A percentile compares a stretch with the other conserved stretches of the same genome.
Conservation (phyloP, 1,140 invertebrate species). For the Cylas formicarius region DNA sequence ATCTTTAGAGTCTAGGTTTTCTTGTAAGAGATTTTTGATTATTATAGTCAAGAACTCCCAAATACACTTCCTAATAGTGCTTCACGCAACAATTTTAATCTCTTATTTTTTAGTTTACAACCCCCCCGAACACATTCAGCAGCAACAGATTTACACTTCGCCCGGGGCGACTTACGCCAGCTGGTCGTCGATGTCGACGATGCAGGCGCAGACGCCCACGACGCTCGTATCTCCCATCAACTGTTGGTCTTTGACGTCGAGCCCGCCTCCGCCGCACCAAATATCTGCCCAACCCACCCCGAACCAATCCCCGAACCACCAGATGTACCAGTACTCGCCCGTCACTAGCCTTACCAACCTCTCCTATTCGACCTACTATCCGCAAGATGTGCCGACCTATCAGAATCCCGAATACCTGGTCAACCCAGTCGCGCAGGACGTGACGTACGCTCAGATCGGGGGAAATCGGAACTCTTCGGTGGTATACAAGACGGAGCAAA, state of each 20-base stretch:
- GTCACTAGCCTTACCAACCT: slow-evolving; percentile 38
- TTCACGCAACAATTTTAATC: background rate
- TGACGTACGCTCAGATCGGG: slow-evolving; percentile 32
- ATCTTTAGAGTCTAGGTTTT: too few species aligned
- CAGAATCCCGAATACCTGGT: slow-evolving; percentile 36
- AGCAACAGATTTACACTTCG: slow-evolving; percentile 29
- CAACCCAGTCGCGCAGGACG: slow-evolving; percentile 28
- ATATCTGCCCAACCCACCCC: slow-evolving; percentile 34
- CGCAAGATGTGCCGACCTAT: slow-evolving; percentile 35
- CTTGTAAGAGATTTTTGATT: too few species aligned
- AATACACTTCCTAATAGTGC: background rate
- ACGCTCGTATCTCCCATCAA: slow-evolving; percentile 36
- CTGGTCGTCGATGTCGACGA: slow-evolving; percentile 32
- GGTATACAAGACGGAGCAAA: slow-evolving; percentile 29
- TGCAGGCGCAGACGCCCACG: slow-evolving; percentile 35
- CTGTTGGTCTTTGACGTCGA: slow-evolving; percentile 39
- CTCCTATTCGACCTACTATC: slow-evolving; percentile 39
- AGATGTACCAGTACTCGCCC: slow-evolving; percentile 37
- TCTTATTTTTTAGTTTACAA: slow-evolving; percentile 34
- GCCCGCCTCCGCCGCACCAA: slow-evolving; percentile 38
- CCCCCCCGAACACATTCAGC: slow-evolving; percentile 40
- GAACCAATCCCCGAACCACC: slow-evolving; percentile 39
- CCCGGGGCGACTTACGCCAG: slow-evolving; percentile 34
- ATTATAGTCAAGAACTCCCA: background rate
- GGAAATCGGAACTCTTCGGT: slow-evolving; percentile 23